These are phyloP conservation scores for Chironex yamaguchii DNA, from an alignment of 30 jellyfish, hydroid and myxozoan genomes.

Conservation along the genomic window DNA sequence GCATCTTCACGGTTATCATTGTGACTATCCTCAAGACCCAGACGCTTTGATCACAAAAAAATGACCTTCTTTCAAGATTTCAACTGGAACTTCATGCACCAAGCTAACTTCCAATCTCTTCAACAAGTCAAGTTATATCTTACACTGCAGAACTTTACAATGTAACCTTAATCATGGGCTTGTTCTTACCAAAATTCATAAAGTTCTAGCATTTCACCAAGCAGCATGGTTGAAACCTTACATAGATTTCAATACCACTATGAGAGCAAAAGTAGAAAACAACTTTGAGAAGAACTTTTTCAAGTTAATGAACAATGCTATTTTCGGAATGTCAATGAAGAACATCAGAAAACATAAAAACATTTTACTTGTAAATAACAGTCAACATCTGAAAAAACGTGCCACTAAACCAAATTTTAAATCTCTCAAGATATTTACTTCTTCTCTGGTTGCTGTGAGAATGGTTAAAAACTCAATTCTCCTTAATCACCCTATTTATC, in stretches of 20 bases:
- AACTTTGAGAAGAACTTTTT: conserved; percentile 71
- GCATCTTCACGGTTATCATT: conserved; percentile 64
- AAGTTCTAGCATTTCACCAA: conserved; percentile 62
- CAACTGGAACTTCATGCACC: conserved; percentile 19
- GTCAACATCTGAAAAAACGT: neutral
- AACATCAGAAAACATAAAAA: conserved; percentile 58
- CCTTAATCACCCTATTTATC: conserved; percentile 61
- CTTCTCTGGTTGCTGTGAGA: conserved; percentile 48
- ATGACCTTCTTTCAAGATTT: conserved; percentile 35
- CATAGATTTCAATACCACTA: conserved; percentile 62
- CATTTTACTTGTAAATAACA: conserved; percentile 45
- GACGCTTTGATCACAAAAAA: conserved; percentile 20
- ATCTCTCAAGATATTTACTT: conserved; percentile 37
- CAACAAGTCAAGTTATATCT: conserved; percentile 55
- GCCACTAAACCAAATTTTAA: conserved; percentile 45
- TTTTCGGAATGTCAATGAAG: conserved; percentile 74
- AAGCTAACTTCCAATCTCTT: conserved; percentile 67
- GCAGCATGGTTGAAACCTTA: conserved; percentile 49
- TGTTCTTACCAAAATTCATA: conserved; percentile 39
- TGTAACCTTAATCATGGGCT: conserved; percentile 33
- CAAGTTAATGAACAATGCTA: conserved; percentile 68
- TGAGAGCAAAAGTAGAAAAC: conserved; percentile 30
- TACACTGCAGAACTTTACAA: conserved; percentile 54
- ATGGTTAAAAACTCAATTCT: conserved; percentile 19
- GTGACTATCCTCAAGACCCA: conserved; percentile 74